Percentiles rank a stretch among this genome's conserved stretches.
These are phyloP conservation scores for Sitophilus oryzae DNA, from an alignment of 1,140 invertebrate species.

Conservation along the genomic window DNA sequence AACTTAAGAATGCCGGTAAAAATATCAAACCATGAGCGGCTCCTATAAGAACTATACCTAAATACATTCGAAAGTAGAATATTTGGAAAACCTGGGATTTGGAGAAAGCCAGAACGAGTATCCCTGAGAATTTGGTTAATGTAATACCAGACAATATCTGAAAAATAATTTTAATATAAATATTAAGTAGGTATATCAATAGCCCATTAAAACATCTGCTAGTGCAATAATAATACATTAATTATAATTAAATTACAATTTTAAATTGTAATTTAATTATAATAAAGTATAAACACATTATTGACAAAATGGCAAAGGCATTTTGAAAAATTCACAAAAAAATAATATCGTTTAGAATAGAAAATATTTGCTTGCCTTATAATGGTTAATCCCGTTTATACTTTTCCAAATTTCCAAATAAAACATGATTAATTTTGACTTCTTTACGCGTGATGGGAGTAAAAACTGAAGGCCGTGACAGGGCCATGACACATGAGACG, in stretches of 20 bases:
- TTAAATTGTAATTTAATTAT: neutral
- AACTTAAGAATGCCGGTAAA: conserved; percentile 78
- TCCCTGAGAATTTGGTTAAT: conserved; percentile 86
- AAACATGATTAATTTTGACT: no score
- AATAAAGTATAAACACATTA: no score
- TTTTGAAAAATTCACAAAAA: no score
- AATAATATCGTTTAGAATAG: neutral
- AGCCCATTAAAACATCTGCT: conserved; percentile 3
- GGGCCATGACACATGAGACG: no score
- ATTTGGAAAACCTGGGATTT: conserved; percentile 87
- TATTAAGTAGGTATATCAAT: neutral
- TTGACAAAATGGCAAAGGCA: no score
- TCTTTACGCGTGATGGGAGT: no score
- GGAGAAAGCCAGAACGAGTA: conserved; percentile 81
- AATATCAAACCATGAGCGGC: conserved; percentile 86
- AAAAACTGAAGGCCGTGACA: no score
- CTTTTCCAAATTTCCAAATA: no score
- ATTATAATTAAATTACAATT: neutral
- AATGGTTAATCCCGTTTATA: no score
- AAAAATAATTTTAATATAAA: conserved; percentile 29
- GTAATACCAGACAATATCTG: conserved; percentile 90
- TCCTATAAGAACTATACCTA: conserved; percentile 84
- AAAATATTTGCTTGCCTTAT: no score
- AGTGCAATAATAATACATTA: neutral
- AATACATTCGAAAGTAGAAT: conserved; percentile 93